These are phyloP conservation scores for Sorex araneus DNA, from an alignment of 2,113 vertebrate genomes.

Conservation along the genomic window DNA sequence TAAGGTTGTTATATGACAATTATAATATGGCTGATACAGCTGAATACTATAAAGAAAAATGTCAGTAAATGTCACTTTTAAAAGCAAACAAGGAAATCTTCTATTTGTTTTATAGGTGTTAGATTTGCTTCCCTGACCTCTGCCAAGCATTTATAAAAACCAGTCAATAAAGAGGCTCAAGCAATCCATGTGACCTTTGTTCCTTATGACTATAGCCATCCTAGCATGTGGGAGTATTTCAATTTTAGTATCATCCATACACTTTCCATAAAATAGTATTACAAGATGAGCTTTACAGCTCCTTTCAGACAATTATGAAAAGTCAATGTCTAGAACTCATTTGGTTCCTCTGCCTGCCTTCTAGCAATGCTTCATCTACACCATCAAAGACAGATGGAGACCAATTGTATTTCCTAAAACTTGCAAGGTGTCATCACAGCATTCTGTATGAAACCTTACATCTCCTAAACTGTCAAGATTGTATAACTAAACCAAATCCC, in stretches of 20 bases:
- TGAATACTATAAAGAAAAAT: conserved; percentile 76
- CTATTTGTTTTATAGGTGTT: conserved; percentile 59
- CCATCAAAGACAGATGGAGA: conserved; percentile 24
- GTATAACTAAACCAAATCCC: conserved; percentile 37
- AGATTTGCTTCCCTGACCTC: conserved; percentile 77
- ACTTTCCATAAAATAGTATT: conserved; percentile 40
- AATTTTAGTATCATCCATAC: not conserved
- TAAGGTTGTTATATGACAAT: conserved; percentile 83
- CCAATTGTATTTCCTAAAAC: conserved; percentile 50
- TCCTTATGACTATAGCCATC: conserved; percentile 33
- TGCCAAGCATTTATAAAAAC: conserved; percentile 65
- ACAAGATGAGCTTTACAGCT: conserved; percentile 31
- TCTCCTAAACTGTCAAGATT: conserved; percentile 57
- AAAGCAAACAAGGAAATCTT: conserved; percentile 78
- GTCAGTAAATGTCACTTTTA: conserved; percentile 77
- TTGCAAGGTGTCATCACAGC: not conserved
- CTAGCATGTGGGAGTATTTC: not conserved
- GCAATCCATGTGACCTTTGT: conserved; percentile 60
- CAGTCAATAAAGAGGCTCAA: conserved; percentile 64
- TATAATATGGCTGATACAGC: conserved; percentile 80
- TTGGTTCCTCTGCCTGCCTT: conserved; percentile 9
- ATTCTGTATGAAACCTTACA: conserved; percentile 42
- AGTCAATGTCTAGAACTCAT: conserved; percentile 38
- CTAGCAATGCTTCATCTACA: conserved; percentile 46
- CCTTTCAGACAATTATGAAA: conserved; percentile 59